phyloP scores from a whole-genome alignment of 2,113 vertebrate species.

The Bolborhynchus lineola region DNA sequence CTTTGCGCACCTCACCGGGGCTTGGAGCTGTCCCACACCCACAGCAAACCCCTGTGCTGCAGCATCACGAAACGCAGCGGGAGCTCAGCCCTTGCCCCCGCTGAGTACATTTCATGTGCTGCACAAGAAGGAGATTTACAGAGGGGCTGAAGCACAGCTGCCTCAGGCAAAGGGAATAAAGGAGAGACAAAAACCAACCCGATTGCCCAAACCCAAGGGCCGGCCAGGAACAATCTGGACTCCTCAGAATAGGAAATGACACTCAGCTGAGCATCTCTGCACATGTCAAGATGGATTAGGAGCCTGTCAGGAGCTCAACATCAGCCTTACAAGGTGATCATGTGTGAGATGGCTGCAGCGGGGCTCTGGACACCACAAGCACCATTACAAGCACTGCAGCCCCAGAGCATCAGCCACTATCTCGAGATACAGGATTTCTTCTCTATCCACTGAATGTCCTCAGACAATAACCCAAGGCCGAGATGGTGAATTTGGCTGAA shows the following conservation, averaged over 20 bases:
- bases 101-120: accelerated
- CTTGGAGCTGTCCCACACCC: accelerated
- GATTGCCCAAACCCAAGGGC: not conserved
- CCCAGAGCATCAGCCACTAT: not conserved
- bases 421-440: not conserved
- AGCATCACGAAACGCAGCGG: not conserved
- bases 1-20: accelerated
- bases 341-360: accelerated
- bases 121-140: accelerated
- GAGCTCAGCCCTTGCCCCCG: not conserved
- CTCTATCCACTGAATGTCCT: not conserved
- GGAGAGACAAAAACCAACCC: not conserved
- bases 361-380: not conserved
- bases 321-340: not conserved
- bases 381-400: not conserved
- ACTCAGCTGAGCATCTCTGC: not conserved
- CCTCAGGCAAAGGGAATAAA: slow-evolving; percentile 5
- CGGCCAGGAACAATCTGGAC: not conserved
- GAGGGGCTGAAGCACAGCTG: not conserved
- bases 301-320: not conserved
- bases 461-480: not conserved
- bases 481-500: accelerated
- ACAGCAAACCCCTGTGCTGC: not conserved
- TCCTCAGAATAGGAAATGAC: slow-evolving; percentile 21
- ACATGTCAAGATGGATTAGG: not conserved